Evolutionary conservation across 2,888 invertebrate genomes (phyloP).

Genomic region (Calephelis perditalis): DNA sequence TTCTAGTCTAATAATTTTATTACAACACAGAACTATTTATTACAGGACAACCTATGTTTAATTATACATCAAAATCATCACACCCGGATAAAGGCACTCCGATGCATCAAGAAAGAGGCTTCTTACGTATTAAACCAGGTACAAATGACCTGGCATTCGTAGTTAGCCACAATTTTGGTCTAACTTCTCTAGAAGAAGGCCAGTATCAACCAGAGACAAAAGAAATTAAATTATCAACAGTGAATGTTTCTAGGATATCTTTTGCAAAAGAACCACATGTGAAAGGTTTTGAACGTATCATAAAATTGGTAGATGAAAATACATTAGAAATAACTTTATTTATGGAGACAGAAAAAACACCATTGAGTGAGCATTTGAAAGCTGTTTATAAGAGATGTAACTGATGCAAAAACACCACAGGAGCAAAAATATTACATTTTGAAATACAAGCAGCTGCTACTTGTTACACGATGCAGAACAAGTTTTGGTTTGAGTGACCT

Average conservation of each 20-base stretch:
- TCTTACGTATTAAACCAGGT: slow-evolving; percentile 76
- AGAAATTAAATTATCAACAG: slow-evolving; percentile 68
- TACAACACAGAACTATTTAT: neutral
- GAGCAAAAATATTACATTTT: too few species aligned
- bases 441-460: too few species aligned
- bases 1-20: too few species aligned
- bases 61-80: slow-evolving; percentile 71
- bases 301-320: slow-evolving; percentile 46
- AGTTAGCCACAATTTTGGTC: slow-evolving; percentile 80
- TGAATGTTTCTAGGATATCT: slow-evolving; percentile 63
- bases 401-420: too few species aligned
- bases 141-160: slow-evolving; percentile 73
- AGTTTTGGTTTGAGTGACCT: too few species aligned
- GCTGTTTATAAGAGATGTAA: slow-evolving; percentile 57
- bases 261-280: slow-evolving; percentile 75
- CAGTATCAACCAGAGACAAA: slow-evolving; percentile 50
- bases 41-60: slow-evolving; percentile 80
- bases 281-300: slow-evolving; percentile 57
- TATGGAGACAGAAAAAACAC: slow-evolving; percentile 77
- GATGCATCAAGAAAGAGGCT: slow-evolving; percentile 81
- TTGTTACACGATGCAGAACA: too few species aligned
- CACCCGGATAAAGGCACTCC: slow-evolving; percentile 72
- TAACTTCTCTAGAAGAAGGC: slow-evolving; percentile 80
- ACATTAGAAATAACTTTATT: slow-evolving; percentile 60
- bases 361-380: slow-evolving; percentile 73